phyloP scores from a whole-genome alignment of 2,888 invertebrate genomes.

The Caenorhabditis drosophilae region DNA sequence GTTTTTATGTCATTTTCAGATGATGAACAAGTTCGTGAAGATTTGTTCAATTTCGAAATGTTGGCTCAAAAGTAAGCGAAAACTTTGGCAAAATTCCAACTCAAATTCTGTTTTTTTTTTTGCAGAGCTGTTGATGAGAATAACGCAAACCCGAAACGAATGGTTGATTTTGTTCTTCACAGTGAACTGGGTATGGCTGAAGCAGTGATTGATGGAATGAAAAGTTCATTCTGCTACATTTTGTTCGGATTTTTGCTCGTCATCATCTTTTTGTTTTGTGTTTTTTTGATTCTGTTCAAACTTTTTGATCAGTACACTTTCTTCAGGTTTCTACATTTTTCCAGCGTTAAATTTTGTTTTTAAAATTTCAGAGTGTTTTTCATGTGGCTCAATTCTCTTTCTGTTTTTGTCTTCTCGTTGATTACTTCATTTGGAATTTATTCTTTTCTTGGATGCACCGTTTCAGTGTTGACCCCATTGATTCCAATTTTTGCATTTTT shows the following conservation, averaged over 20 bases:
- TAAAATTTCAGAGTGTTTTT: constrained; percentile 11
- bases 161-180: too few species aligned
- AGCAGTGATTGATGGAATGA: constrained; percentile 31
- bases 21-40: constrained; percentile 30
- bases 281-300: constrained; percentile 11
- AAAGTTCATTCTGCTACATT: constrained; percentile 7
- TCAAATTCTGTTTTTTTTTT: too few species aligned
- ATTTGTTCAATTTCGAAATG: constrained; percentile 43
- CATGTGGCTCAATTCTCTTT: constrained; percentile 18
- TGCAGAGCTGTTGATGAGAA: constrained; percentile 31
- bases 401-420: constrained; percentile 26
- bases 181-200: too few species aligned
- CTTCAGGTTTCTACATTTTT: constrained; percentile 4
- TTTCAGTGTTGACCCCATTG: constrained; percentile 40
- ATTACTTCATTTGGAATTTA: constrained; percentile 26
- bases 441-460: constrained; percentile 26
- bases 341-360: background rate
- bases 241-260: constrained; percentile 12
- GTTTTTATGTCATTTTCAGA: constrained; percentile 55
- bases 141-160: too few species aligned
- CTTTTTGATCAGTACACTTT: constrained; percentile 22
- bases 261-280: constrained; percentile 8
- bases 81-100: too few species aligned
- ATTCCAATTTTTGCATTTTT: constrained; percentile 42
- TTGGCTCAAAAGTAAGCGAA: constrained; percentile 19